Evolutionary conservation across 2,113 vertebrate species (phyloP).

Genomic region (Nerophis lumbriciformis): DNA sequence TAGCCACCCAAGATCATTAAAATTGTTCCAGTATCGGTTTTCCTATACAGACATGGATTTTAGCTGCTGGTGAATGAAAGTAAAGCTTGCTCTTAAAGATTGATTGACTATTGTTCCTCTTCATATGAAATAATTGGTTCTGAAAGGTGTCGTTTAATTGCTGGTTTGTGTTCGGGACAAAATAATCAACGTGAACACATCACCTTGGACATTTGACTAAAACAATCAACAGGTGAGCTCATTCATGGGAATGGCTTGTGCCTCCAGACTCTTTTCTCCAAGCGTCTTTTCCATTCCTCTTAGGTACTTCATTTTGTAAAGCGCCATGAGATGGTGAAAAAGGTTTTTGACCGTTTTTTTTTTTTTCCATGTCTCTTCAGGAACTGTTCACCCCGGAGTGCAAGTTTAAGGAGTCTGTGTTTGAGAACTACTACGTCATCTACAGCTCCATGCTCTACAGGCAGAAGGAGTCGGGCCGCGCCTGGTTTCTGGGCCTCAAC

Average conservation of each 20-base stretch:
- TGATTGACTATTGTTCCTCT: background rate
- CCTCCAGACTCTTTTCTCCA: background rate
- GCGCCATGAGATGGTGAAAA: background rate
- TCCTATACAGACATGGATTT: no score
- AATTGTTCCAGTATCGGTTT: no score
- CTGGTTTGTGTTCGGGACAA: background rate
- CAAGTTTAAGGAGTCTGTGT: constrained; percentile 99
- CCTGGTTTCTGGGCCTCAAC: constrained; percentile 97
- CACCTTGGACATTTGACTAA: background rate
- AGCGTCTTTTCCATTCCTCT: background rate
- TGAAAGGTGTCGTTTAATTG: background rate
- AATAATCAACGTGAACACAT: background rate
- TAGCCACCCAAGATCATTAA: no score
- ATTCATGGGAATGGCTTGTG: background rate
- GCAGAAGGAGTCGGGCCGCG: constrained; percentile 96
- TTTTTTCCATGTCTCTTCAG: constrained; percentile 58
- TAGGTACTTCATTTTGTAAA: background rate
- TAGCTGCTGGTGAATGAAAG: background rate
- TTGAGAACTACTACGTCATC: constrained; percentile 99
- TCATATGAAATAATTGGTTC: background rate
- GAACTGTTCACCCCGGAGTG: constrained; percentile 98
- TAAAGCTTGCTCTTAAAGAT: background rate
- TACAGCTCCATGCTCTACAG: constrained; percentile 98
- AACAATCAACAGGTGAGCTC: background rate
- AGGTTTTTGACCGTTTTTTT: background rate